A percentile compares a stretch with the other conserved stretches of the same genome.
phyloP scores from a whole-genome alignment of 2,888 invertebrate genomes.

The Julus scanicus region DNA sequence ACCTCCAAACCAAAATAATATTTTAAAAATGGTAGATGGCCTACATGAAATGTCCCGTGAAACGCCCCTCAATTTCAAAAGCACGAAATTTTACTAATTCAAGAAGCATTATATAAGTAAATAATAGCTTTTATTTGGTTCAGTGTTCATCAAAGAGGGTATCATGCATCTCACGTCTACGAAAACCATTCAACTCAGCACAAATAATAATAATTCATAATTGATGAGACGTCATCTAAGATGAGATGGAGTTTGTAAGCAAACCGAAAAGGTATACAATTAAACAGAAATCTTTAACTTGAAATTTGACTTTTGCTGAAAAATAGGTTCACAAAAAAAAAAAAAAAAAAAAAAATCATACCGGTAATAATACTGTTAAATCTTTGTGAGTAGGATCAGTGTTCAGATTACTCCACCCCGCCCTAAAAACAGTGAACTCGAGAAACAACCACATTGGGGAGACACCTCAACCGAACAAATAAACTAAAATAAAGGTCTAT shows the following conservation, averaged over 20 bases:
- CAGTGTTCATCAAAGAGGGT: conserved; percentile 30
- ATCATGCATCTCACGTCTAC: neutral
- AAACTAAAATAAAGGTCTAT: conserved; percentile 9
- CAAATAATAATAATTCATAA: conserved; percentile 26
- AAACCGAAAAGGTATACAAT: neutral
- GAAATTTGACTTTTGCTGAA: conserved; percentile 22
- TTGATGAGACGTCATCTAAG: conserved; percentile 40
- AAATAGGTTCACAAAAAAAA: neutral
- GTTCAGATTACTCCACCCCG: conserved; percentile 9
- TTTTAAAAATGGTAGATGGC: neutral
- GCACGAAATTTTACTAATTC: conserved; percentile 10
- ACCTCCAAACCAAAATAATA: neutral
- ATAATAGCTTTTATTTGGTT: conserved; percentile 45
- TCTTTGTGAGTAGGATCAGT: neutral
- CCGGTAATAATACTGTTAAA: too few species aligned
- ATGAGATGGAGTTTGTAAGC: neutral
- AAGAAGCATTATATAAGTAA: neutral
- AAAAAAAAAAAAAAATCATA: too few species aligned
- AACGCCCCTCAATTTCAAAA: conserved; percentile 34
- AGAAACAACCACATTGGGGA: neutral
- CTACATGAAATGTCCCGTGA: neutral
- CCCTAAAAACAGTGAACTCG: conserved; percentile 25
- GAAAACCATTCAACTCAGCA: conserved; percentile 16
- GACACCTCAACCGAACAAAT: conserved; percentile 42
- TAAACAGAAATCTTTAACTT: neutral